Evolutionary conservation across 2,113 vertebrate species (phyloP).

Genomic region (Apodemus speciosus): DNA sequence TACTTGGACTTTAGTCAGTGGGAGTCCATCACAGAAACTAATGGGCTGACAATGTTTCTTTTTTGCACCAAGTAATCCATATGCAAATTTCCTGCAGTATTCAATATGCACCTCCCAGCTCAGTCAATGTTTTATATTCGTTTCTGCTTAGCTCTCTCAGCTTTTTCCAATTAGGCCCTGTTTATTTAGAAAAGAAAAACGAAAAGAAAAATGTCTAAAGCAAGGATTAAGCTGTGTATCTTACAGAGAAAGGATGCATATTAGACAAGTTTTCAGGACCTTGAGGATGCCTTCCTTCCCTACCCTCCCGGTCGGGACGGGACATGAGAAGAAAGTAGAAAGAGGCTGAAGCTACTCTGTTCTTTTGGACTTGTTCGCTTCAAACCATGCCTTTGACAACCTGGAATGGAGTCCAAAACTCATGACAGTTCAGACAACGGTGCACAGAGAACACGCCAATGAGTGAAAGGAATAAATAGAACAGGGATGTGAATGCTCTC

Average conservation of each 20-base stretch:
- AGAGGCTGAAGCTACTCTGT: slow-evolving; percentile 70
- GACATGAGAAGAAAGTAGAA: slow-evolving; percentile 78
- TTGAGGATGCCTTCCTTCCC: slow-evolving; percentile 80
- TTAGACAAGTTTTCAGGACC: slow-evolving; percentile 83
- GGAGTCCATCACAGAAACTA: slow-evolving; percentile 81
- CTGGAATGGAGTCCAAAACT: slow-evolving; percentile 81
- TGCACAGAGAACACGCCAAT: slow-evolving; percentile 62
- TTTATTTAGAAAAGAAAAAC: slow-evolving; percentile 80
- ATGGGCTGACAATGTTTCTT: slow-evolving; percentile 76
- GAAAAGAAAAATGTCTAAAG: slow-evolving; percentile 79
- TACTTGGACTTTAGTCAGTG: slow-evolving; percentile 77
- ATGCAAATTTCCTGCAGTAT: slow-evolving; percentile 84
- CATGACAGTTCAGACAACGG: slow-evolving; percentile 76
- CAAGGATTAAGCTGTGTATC: slow-evolving; percentile 85
- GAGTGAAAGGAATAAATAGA: slow-evolving; percentile 73
- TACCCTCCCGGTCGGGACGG: slow-evolving; percentile 76
- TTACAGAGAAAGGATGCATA: slow-evolving; percentile 83
- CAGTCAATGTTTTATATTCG: slow-evolving; percentile 84
- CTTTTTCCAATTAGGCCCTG: slow-evolving; percentile 85
- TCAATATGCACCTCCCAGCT: slow-evolving; percentile 81
- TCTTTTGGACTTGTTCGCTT: slow-evolving; percentile 80
- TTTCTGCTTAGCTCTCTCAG: slow-evolving; percentile 82
- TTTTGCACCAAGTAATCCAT: slow-evolving; percentile 78
- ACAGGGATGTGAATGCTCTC: slow-evolving; percentile 59
- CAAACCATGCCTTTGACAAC: slow-evolving; percentile 80